Evolutionary conservation across 2,113 vertebrate species (phyloP), one percentile per base, ranked within the genome.

Genomic region (Anguilla rostrata): DNA sequence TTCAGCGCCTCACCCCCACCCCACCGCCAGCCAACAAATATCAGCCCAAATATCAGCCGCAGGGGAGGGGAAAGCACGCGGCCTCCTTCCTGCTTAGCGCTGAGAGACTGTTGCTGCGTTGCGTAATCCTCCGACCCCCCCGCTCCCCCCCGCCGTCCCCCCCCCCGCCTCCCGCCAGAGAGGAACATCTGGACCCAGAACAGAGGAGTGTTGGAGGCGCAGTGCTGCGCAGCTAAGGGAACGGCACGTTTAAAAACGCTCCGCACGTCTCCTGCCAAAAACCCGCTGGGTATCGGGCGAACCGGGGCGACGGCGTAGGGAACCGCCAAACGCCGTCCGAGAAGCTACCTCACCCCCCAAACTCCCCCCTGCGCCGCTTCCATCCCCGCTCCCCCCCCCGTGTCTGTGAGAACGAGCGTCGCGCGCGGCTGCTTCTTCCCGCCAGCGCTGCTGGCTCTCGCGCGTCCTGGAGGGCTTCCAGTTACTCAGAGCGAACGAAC

Each of bases 101-200:
- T 86, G 14, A 12, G 66, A 78, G 83, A 83, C 86, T 81, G 86
- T 53, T 80, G 85, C 81, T 41, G 86, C 80, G 91, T 93, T 94
- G 93, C 90, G 91, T 92, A 94, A 94, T 91, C 89, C 86, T 81
- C 89, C 85, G n/a, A 66, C 60, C 60, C 29, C 84, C 16, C 39
- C 63, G 34, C 1, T 66, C 53, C 41, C 83, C 78, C 86, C 83
- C 71, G 86, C 85, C 81, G 34, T 1, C 34, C 63, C 82, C 53
- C 41, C 83, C 78, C 86, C 83, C 71, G 87, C 85, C 81, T 88
- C 91, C 78, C 90, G 87, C 86, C 92, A 92, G 92, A 93, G 92
- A 93, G 92, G 94, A 96, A 95, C 95, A 95, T 94, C 94, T 96
- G 95, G 94, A 94, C 40, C 22, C 86, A 89, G 93, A 95, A 94